Conservation (phyloP, 2,797 vertebrate genomes). For the Fratercula arctica region DNA sequence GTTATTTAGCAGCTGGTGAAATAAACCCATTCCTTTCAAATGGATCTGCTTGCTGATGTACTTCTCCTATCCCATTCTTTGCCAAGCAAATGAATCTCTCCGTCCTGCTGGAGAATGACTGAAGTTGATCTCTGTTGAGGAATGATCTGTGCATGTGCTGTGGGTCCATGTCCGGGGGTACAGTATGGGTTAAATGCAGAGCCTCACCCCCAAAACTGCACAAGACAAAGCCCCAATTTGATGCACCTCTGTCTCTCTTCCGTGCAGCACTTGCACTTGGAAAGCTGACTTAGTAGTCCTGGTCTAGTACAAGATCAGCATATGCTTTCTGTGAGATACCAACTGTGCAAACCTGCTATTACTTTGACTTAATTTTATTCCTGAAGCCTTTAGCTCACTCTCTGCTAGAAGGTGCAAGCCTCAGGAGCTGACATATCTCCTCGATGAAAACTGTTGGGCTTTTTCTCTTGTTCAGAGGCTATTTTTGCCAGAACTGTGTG, state of each 20-base stretch:
- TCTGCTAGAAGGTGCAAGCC: neutral
- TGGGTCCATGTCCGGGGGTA: accelerated
- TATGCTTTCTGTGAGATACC: neutral
- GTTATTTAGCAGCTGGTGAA: slow-evolving; percentile 8
- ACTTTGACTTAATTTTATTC: neutral
- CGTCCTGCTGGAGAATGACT: neutral
- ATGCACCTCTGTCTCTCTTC: neutral
- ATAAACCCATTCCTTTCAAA: neutral
- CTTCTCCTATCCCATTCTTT: neutral
- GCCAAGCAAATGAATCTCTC: neutral
- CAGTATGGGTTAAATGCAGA: neutral
- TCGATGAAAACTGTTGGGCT: neutral
- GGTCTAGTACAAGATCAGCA: neutral
- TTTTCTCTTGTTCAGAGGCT: neutral
- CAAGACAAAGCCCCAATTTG: neutral
- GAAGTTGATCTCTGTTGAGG: neutral
- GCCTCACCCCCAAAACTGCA: neutral
- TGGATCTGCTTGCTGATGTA: neutral
- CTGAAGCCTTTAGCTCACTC: neutral
- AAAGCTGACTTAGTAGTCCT: neutral
- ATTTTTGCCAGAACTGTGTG: neutral
- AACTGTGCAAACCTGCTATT: neutral
- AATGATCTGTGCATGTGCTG: neutral
- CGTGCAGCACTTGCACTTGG: neutral
- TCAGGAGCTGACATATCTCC: neutral